Conservation (phyloP, 2,113 vertebrate species). For the Bostrychus sinensis region DNA sequence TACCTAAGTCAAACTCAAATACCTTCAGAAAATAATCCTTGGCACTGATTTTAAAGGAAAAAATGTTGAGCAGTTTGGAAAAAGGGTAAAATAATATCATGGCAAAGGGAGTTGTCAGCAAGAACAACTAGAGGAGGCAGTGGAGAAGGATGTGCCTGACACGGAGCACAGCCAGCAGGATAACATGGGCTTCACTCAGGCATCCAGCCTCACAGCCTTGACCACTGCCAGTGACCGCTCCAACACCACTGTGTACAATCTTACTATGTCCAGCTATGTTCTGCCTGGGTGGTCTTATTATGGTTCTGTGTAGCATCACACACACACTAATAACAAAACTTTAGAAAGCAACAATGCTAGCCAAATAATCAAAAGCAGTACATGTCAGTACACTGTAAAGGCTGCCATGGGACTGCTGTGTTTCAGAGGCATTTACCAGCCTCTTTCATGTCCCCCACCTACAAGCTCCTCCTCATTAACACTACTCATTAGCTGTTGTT, state of each 20-base stretch:
- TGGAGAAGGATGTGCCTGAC: constrained; percentile 70
- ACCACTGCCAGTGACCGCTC: constrained; percentile 63
- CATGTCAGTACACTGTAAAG: constrained; percentile 33
- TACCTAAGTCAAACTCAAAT: constrained; percentile 8
- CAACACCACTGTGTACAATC: constrained; percentile 42
- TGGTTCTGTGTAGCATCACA: constrained; percentile 36
- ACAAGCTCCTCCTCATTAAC: constrained; percentile 67
- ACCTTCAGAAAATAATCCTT: neutral
- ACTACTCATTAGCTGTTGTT: constrained; percentile 74
- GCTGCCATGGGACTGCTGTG: constrained; percentile 51
- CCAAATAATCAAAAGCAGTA: constrained; percentile 24
- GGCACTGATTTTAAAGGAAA: neutral
- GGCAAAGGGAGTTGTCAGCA: constrained; percentile 35
- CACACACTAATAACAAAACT: constrained; percentile 8
- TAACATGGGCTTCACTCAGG: constrained; percentile 63
- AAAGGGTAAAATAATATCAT: constrained; percentile 22
- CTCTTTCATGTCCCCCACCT: constrained; percentile 73
- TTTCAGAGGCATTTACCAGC: constrained; percentile 76
- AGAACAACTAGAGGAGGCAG: constrained; percentile 49
- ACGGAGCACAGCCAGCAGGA: constrained; percentile 51
- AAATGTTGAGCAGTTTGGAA: constrained; percentile 20
- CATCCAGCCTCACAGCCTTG: constrained; percentile 70
- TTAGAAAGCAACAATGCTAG: constrained; percentile 22
- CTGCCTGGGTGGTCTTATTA: constrained; percentile 76
- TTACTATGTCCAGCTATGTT: constrained; percentile 48